Conservation (phyloP, 2,888 invertebrate genomes). For the Xestia ashworthii region DNA sequence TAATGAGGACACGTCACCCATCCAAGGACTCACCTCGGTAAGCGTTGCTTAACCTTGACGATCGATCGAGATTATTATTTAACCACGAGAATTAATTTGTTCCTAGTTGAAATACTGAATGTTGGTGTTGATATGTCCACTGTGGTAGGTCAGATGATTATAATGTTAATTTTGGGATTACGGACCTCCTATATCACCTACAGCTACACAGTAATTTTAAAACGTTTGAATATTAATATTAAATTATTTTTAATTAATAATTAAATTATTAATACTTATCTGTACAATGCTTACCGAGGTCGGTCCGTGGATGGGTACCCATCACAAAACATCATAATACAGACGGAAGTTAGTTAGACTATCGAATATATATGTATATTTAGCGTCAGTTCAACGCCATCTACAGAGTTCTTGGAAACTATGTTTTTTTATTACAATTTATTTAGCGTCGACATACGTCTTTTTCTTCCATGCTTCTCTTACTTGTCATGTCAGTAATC, state of each 20-base stretch:
- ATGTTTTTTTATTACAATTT: too few species aligned
- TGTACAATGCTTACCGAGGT: too few species aligned
- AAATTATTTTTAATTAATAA: constrained; percentile 19
- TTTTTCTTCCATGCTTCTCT: background rate
- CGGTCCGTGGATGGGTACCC: too few species aligned
- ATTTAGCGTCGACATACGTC: background rate
- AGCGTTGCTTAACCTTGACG: background rate
- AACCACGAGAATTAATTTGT: background rate
- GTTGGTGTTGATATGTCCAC: background rate
- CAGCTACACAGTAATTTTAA: constrained; percentile 15
- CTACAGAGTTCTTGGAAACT: too few species aligned
- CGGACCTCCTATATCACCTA: constrained; percentile 5
- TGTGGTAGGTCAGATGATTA: constrained; percentile 29
- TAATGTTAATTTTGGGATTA: constrained; percentile 16
- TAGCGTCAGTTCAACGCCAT: too few species aligned
- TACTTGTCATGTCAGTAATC: background rate
- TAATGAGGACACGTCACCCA: background rate
- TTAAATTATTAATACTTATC: constrained; percentile 8
- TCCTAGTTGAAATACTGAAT: background rate
- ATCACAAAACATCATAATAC: too few species aligned
- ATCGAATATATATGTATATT: too few species aligned
- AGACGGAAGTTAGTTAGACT: too few species aligned
- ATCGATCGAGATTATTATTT: background rate
- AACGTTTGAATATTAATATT: constrained; percentile 20
- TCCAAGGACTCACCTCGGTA: background rate